Evolutionary conservation across 2,113 vertebrate genomes (phyloP).

Genomic region (Naja naja): DNA sequence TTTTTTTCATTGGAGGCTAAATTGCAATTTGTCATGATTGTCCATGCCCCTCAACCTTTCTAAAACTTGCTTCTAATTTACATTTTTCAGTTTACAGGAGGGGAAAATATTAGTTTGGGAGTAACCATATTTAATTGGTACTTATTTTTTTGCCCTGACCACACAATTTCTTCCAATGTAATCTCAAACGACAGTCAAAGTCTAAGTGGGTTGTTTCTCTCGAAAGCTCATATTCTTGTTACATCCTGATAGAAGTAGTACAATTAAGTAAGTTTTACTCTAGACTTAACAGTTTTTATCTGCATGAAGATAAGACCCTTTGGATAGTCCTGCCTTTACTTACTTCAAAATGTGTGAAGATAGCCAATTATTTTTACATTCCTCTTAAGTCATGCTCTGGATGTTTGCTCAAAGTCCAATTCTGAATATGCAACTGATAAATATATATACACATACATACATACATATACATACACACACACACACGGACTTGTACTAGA

Average conservation of each 20-base stretch:
- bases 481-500: background rate
- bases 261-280: background rate
- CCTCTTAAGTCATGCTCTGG: background rate
- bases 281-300: background rate
- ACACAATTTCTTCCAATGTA: background rate
- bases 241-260: background rate
- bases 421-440: background rate
- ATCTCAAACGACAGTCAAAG: background rate
- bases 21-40: background rate
- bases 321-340: background rate
- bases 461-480: too few relatives aligned
- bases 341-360: background rate
- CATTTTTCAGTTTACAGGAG: background rate
- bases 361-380: background rate
- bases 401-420: background rate
- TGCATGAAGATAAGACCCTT: background rate
- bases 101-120: background rate
- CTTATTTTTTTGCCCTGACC: background rate
- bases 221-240: background rate
- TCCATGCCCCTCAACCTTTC: background rate
- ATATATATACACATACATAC: too few relatives aligned
- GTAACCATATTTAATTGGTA: background rate
- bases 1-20: background rate
- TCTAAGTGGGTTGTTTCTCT: background rate
- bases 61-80: background rate